Conservation (phyloP, 2,797 vertebrate species). For the Tragelaphus eurycerus region DNA sequence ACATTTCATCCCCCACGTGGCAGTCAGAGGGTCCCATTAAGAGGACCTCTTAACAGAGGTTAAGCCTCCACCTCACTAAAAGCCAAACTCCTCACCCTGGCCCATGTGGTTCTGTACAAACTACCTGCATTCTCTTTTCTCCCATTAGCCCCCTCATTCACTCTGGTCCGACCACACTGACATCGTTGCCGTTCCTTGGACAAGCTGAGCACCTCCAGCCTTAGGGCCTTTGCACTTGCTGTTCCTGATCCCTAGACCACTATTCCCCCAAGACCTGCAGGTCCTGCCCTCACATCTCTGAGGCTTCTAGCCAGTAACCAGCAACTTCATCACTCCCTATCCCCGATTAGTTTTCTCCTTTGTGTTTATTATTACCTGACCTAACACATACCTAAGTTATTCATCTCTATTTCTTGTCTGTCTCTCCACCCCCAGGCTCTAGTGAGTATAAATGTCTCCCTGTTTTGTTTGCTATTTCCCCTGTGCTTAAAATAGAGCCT, state of each 20-base stretch:
- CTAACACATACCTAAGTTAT: neutral
- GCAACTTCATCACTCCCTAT: neutral
- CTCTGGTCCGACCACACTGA: neutral
- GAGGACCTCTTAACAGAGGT: neutral
- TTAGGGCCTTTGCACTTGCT: neutral
- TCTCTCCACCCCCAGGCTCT: neutral
- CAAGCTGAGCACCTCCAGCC: neutral
- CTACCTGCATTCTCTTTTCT: neutral
- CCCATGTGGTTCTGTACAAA: neutral
- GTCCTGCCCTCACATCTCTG: neutral
- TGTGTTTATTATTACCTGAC: neutral
- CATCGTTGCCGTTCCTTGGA: neutral
- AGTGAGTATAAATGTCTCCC: neutral
- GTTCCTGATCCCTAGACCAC: neutral
- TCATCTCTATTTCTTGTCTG: neutral
- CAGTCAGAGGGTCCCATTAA: neutral
- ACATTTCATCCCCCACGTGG: neutral
- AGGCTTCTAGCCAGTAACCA: neutral
- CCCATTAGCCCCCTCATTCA: neutral
- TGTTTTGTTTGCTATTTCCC: neutral
- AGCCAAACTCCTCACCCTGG: neutral
- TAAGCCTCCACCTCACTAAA: neutral
- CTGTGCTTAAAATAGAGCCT: neutral
- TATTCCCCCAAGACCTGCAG: neutral
- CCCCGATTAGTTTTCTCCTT: neutral